Base-by-base conservation (phyloP, 2,113 vertebrate species). In the Ursus arctos region DNA sequence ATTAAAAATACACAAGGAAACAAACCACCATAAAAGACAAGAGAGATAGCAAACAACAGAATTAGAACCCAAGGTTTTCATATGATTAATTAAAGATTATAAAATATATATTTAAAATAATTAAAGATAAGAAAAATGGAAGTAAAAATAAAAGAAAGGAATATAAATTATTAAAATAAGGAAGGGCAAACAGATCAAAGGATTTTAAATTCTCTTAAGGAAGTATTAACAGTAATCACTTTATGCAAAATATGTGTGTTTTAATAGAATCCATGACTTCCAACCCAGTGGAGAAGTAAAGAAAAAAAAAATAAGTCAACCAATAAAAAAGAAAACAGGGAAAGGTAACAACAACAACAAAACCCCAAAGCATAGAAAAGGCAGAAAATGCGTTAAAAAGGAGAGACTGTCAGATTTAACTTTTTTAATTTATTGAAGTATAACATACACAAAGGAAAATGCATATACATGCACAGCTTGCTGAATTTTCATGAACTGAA, bases 121-220 rank as follows among this genome's bases (percentile, higher is more conserved):
- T 40, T 88, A 36, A 94, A 92, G 15, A 92, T 74, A 90, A 77
- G 12, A 85, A 92, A 97, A 26, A 57, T 76, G 31, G 55, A 51
- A 94, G 18, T 31, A 81, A 61, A 96, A 80, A 43, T 65, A 87
- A 51, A 33, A 83, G 61, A 95, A 69, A 76, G 28, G 26, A 86
- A 76, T 33, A 71, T 21, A 92, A n/a, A 36, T 74, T 87, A 72
- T 63, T 90, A 33, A 89, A 87, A 86, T 87, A 65, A 91, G 8
- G 9, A 65, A 91, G 8, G 86, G 4, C 24, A 77, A 91, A 85
- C 3, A 69, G 57, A 79, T 69, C 63, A 4, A 88, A 86, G 26
- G 28, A 55, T 36, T 59, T 47, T 86, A 57, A 47, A n/a, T 95
- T 40, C 43, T 91, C 43, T 3, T 18, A 80, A 86, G n/a, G 10